Evolutionary conservation across 1,140 invertebrate species (phyloP).

Genomic region (Bombyx mori): ASM3026992v2 NC_085110.1:9336001-9336500

Average conservation of each 20-base stretch:
- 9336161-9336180: too few relatives aligned
- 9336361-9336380: neutral
- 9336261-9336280: constrained; percentile 42
- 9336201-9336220: too few relatives aligned
- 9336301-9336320: constrained; percentile 56
- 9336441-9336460: constrained; percentile 45
- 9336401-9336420: neutral
- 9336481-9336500: constrained; percentile 73
- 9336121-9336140: too few relatives aligned
- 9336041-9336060: too few relatives aligned
- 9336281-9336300: constrained; percentile 38
- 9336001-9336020: too few relatives aligned
- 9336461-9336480: constrained; percentile 66
- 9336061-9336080: too few relatives aligned
- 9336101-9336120: too few relatives aligned
- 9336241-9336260: constrained; percentile 60
- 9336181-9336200: too few relatives aligned
- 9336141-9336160: too few relatives aligned
- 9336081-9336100: too few relatives aligned
- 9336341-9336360: constrained; percentile 54
- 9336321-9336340: constrained; percentile 55
- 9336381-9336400: neutral
- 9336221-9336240: constrained; percentile 42
- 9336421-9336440: constrained; percentile 30
- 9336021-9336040: too few relatives aligned